Conservation (phyloP, 2,888 invertebrate species). For the Meteorus colon region DNA sequence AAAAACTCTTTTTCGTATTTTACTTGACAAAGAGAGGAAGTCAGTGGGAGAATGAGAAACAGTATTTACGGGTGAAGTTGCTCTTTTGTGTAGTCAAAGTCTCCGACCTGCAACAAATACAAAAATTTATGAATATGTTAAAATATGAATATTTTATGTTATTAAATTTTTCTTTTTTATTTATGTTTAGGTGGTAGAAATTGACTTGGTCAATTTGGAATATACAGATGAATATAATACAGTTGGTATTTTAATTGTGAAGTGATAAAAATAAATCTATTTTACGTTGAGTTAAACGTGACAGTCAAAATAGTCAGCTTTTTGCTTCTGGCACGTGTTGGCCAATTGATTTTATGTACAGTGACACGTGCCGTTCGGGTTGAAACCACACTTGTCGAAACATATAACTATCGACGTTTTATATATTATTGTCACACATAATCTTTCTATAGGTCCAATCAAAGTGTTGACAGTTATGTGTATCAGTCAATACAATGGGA, state of each 20-base stretch:
- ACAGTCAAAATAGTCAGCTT: conserved; percentile 39
- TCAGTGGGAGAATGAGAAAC: conserved; percentile 33
- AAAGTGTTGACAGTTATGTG: conserved; percentile 8
- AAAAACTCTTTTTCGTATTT: not conserved
- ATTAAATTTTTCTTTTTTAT: not conserved
- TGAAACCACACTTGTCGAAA: conserved; percentile 68
- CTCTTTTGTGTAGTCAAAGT: not conserved
- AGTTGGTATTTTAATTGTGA: not conserved
- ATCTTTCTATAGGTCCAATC: conserved; percentile 12
- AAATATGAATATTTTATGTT: not conserved
- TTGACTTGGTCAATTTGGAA: conserved; percentile 37
- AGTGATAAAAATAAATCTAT: conserved; percentile 44
- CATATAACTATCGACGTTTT: conserved; percentile 22
- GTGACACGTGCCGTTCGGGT: conserved; percentile 64
- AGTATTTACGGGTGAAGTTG: not conserved
- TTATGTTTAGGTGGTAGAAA: not conserved
- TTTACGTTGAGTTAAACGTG: conserved; percentile 42
- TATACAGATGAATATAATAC: conserved; percentile 40
- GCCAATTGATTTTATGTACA: conserved; percentile 59
- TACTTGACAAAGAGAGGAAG: conserved; percentile 36
- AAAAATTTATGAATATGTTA: not conserved
- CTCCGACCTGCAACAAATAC: not conserved
- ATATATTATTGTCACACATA: not conserved
- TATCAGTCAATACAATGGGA: not conserved
- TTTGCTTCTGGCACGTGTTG: conserved; percentile 42